Evolutionary conservation across 1,140 invertebrate genomes (phyloP), one percentile per base, ranked within the genome.

Genomic region (Aphidius gifuensis): DNA sequence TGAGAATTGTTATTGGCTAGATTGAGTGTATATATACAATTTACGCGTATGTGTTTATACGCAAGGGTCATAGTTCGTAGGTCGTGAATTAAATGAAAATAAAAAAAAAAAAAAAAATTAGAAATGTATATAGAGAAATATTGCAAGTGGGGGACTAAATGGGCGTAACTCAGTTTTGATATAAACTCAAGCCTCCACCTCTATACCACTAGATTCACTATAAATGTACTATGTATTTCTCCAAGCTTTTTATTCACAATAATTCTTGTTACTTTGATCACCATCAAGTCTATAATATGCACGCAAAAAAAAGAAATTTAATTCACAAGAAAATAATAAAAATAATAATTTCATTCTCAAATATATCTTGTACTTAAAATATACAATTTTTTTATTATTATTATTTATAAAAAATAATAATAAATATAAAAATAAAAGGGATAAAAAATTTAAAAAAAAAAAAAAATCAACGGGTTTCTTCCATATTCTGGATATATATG

Each of bases 111-210:
- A 63, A 23, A 46, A 55, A 42, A 58, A 23, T 46, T 57, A 8
- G 21, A 39, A 11, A 48, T 40, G 62, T 58, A 67, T 16, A 16
- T 16, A 16, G 16, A 16, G 16, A 16, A 16, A 16, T 16, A 69
- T 60, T 64, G 61, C 64, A 55, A 64, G 64, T 66, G 63, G 45
- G 60, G 68, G 67, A 71, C 66, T 63, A 62, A 60, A 74, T 74
- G 69, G 73, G 73, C 72, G 73, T 74, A 69, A 68, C 65, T 74
- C 65, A 66, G 70, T 70, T 74, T 74, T 74, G 73, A 74, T 74
- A 71, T 74, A 74, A 69, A 72, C 69, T 71, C 72, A 65, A 68
- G 60, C 71, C 72, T 70, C 66, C 68, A 69, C 64, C 46, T 53
- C 42, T 64, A 47, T 66, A 59, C 44, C 46, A 50, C 48, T 50